These are phyloP conservation scores for Onchidella celtica DNA, from an alignment of 2,888 invertebrate genomes.

Conservation along the genomic window DNA sequence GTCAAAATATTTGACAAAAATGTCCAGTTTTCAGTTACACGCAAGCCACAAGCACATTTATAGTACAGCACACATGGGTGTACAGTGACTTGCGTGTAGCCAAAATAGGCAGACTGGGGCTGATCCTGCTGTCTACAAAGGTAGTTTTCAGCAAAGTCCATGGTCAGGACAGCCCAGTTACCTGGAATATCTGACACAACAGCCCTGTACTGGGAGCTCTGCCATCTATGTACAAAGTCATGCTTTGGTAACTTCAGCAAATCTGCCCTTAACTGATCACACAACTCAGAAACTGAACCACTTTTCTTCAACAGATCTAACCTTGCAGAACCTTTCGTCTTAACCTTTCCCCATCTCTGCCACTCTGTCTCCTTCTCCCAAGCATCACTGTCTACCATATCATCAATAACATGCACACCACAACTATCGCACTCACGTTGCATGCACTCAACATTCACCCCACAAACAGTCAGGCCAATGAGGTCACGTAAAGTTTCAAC, in stretches of 20 bases:
- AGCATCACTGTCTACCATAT: background rate
- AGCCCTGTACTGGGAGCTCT: background rate
- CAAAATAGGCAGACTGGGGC: constrained; percentile 39
- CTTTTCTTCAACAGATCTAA: constrained; percentile 15
- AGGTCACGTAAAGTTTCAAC: background rate
- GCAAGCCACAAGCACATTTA: constrained; percentile 7
- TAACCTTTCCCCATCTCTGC: background rate
- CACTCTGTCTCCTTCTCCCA: background rate
- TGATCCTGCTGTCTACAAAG: constrained; percentile 35
- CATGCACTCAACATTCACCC: background rate
- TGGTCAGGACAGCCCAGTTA: constrained; percentile 18
- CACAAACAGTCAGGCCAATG: background rate
- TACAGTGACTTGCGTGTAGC: constrained; percentile 30
- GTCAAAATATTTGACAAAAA: constrained; percentile 22
- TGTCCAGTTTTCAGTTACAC: background rate
- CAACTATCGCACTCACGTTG: background rate
- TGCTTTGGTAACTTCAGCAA: background rate
- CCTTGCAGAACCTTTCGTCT: background rate
- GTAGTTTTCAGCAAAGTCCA: constrained; percentile 44
- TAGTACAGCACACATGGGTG: constrained; percentile 11
- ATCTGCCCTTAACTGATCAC: constrained; percentile 1
- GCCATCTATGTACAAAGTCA: constrained; percentile 27
- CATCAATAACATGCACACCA: background rate
- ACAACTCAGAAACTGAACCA: constrained; percentile 18
- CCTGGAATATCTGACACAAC: constrained; percentile 18